A percentile compares a stretch with the other conserved stretches of the same genome.
Conservation (phyloP, 2,888 invertebrate genomes). For the Lepidocyrtoides sp. region DNA sequence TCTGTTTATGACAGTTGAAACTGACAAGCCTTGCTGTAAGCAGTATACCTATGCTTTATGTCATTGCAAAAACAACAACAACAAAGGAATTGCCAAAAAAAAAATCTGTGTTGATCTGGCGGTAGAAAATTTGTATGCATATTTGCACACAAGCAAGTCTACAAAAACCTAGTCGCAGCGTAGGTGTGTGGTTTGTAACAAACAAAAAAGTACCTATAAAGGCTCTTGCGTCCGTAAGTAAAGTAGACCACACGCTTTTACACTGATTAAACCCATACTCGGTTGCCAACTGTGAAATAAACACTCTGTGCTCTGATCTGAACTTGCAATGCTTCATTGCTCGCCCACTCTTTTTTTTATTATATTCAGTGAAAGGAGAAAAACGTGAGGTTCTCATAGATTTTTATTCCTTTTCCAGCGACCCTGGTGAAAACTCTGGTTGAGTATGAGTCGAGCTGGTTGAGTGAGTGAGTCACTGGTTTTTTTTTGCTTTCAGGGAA, state of each 20-base stretch:
- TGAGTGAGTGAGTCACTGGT: constrained; percentile 38
- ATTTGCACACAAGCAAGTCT: neutral
- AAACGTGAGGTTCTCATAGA: neutral
- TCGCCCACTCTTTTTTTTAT: constrained; percentile 30
- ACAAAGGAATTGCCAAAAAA: neutral
- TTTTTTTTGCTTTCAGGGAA: constrained; percentile 2
- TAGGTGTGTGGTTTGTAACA: neutral
- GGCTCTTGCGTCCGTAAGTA: neutral
- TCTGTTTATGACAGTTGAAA: constrained; percentile 17
- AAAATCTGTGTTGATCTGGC: constrained; percentile 7
- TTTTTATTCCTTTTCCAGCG: neutral
- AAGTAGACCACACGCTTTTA: constrained; percentile 61
- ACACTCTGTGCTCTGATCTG: constrained; percentile 1
- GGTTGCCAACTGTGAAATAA: neutral
- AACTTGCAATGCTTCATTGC: neutral
- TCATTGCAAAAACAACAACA: constrained; percentile 9
- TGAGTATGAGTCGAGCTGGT: neutral
- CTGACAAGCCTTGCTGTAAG: constrained; percentile 22
- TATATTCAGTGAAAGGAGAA: neutral
- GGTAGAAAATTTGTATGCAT: neutral
- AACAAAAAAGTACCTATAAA: neutral
- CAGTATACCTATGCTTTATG: neutral
- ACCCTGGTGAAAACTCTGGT: constrained; percentile 13
- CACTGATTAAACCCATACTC: constrained; percentile 54
- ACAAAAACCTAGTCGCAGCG: neutral